Base-by-base conservation (phyloP, 2,888 invertebrate species). In the Drosophila niveifrons region DNA sequence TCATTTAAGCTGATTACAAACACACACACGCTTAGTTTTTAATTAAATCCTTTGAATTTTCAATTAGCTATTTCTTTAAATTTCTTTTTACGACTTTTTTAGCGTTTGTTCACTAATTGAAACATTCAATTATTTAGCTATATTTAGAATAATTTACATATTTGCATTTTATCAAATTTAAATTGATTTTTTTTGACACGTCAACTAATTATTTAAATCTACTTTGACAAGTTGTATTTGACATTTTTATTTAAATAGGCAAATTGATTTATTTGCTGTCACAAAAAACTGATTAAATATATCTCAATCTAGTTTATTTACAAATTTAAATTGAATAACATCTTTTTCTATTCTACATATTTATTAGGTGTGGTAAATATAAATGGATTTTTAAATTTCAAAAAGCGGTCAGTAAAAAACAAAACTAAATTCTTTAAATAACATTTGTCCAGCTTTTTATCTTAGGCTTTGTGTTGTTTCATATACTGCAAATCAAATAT, bases 1-100 rank as follows among this genome's bases (percentile, higher is more conserved):
- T 57, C 41, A 44, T 56, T 34, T 31, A 18, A 18, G 39, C n/a
- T 31, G 34, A 61, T 61, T 44, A 52, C 15, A n/a, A 10, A 52
- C 31, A 43, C 43, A 59, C 13, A 1, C 28, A 13, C 13, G 6
- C 9, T 23, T 23, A 23, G 23, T 34, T 29, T n/a, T 11, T 53
- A 46, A 62, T 53, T 34, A 34, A 53, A 44, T 46, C 34, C 36
- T 8, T 36, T 44, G 23, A n/a, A 44, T 31, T 36, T 47, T 47
- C n/a, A 17, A 31, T 62, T 11, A 55, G 36, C 9, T 34, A 43
- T 59, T 51, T 47, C 6, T n/a, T 8, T 9, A 23, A 10, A 18
- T 13, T 15, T 18, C n/a, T 48, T 41, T 41, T 11, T 6, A n/a
- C 10, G 15, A n/a, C 31, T 18, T n/a, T 13, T 15, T 8, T 3